These are phyloP conservation scores for Pantala flavescens DNA, from an alignment of 1,140 invertebrate genomes.

Conservation along the genomic window DNA sequence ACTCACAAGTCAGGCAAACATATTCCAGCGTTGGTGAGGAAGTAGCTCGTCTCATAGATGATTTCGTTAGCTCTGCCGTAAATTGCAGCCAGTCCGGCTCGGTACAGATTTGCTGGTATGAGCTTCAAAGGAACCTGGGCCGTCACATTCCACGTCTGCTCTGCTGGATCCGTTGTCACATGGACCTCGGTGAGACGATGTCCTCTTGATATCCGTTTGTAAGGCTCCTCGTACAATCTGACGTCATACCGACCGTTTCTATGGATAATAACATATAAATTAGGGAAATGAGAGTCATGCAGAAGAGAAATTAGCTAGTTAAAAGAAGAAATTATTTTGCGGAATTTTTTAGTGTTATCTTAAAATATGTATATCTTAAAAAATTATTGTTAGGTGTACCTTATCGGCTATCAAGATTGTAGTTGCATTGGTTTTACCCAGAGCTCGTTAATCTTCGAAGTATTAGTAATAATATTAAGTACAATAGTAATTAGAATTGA, in stretches of 20 bases:
- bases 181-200: background rate
- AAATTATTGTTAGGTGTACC: no score
- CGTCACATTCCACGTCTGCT: background rate
- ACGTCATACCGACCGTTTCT: background rate
- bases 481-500: no score
- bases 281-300: no score
- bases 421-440: no score
- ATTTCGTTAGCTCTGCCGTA: background rate
- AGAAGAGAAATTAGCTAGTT: no score
- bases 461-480: no score
- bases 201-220: background rate
- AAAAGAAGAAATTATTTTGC: no score
- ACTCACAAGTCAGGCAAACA: background rate
- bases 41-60: background rate
- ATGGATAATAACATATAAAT: background rate
- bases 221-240: background rate
- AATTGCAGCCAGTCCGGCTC: background rate
- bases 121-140: background rate
- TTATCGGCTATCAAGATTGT: no score
- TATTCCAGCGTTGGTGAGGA: background rate
- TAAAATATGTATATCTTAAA: no score
- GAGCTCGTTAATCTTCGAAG: no score
- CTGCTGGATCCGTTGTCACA: background rate
- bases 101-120: background rate
- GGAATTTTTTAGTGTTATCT: no score